These are phyloP conservation scores for Aurelia sp. DNA, from an alignment of 30 jellyfish, hydroid and myxozoan species.

Conservation along the genomic window DNA sequence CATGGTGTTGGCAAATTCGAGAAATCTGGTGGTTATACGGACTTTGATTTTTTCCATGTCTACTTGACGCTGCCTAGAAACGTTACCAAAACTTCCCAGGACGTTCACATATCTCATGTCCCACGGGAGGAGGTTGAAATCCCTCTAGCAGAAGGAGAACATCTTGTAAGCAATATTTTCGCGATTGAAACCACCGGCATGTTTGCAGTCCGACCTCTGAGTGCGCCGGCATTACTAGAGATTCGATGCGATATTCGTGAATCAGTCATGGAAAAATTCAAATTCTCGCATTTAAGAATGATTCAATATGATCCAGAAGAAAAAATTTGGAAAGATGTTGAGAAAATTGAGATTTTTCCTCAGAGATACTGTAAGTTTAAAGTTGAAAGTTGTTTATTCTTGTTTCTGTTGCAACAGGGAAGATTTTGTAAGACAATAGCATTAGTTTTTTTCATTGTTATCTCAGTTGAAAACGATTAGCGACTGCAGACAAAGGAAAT, in stretches of 20 bases:
- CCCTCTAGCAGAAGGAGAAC: neutral
- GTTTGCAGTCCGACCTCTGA: neutral
- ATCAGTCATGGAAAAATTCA: conserved; percentile 2
- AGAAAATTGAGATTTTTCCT: neutral
- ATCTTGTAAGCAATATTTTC: neutral
- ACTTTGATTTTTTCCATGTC: neutral
- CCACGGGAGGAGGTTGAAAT: neutral
- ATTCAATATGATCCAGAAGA: conserved; percentile 16
- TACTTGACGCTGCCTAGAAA: conserved; percentile 21
- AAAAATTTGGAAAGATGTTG: conserved; percentile 27
- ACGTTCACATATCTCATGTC: neutral
- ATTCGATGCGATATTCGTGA: conserved; percentile 17
- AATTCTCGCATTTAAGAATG: conserved; percentile 8
- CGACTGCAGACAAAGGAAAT: too few species aligned
- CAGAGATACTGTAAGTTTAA: conserved; percentile 15
- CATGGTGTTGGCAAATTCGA: neutral
- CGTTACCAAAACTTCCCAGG: neutral
- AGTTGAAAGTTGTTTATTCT: neutral
- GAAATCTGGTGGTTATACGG: conserved; percentile 5
- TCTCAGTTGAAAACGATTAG: too few species aligned
- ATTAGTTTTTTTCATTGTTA: too few species aligned
- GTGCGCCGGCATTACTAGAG: conserved; percentile 9
- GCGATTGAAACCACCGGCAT: neutral
- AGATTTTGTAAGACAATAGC: too few species aligned
- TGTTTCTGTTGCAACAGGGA: too few species aligned